Percentiles rank a stretch among this genome's conserved stretches.
Conservation (phyloP, 2,888 invertebrate species). For the Azorinus chamasolen region DNA sequence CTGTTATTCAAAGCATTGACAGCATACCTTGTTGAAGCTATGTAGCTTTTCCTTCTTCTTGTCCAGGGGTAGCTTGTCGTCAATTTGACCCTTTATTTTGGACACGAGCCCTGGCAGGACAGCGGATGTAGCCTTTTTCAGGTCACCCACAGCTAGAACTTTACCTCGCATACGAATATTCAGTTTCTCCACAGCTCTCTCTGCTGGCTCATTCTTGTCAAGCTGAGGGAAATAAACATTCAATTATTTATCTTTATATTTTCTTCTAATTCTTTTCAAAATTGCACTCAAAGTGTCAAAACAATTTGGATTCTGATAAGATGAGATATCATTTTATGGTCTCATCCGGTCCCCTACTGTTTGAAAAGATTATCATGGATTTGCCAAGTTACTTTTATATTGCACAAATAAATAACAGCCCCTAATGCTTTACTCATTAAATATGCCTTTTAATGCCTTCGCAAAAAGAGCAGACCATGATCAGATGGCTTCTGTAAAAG, state of each 20-base stretch:
- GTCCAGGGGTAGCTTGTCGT: slow-evolving; percentile 52
- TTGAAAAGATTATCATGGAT: no score
- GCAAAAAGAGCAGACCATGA: no score
- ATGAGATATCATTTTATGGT: no score
- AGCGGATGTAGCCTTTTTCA: slow-evolving; percentile 63
- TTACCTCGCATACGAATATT: slow-evolving; percentile 56
- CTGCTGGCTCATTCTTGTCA: slow-evolving; percentile 35
- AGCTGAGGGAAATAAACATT: slow-evolving; percentile 7
- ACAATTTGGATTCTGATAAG: no score
- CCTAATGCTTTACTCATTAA: no score
- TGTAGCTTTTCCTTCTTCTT: slow-evolving; percentile 69
- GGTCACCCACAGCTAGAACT: slow-evolving; percentile 67
- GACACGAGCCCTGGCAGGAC: slow-evolving; percentile 77
- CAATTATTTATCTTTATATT: background rate
- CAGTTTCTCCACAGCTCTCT: slow-evolving; percentile 71
- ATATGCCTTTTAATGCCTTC: no score
- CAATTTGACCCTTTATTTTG: slow-evolving; percentile 71
- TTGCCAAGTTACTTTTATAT: no score
- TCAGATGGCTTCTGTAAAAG: no score
- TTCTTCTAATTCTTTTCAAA: background rate
- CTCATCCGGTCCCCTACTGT: no score
- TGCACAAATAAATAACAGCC: no score
- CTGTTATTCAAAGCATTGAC: no score
- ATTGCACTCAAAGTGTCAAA: no score
- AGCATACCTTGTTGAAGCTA: slow-evolving; percentile 75